Base-by-base conservation (phyloP, 2,797 vertebrate genomes). In the Poecilia picta region DNA sequence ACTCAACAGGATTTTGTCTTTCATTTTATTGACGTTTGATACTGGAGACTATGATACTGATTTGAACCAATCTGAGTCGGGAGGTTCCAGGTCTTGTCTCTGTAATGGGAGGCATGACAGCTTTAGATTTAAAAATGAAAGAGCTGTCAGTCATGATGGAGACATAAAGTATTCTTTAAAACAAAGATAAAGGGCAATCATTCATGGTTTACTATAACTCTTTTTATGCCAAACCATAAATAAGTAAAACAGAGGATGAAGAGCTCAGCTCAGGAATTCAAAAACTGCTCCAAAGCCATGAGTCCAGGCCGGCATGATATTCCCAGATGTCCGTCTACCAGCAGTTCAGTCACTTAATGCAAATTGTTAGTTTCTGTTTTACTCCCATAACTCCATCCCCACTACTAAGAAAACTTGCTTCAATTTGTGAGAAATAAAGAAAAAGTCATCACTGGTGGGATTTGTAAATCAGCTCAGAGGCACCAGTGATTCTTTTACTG, bases 101-200 rank as follows among this genome's bases (percentile, higher is more conserved):
- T 41, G 55, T 64, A 73, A 75, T 25, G 57, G 47, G 49, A 23
- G 41, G 43, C 43, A 33, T 59, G 73, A 51, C 64, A n/a, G 76
- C 74, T 77, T 74, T 47, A 2, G 51, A 18, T 66, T 41, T 36
- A 55, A 71, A 45, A 80, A 68, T 59, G 59, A 76, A 83, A 76
- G 51, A 64, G 72, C 43, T 6, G 57, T 0, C 13, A 72, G 28
- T 36, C 43, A 55, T 66, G 41, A 66, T 33, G 66, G 31, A 15
- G 46, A 46, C 6, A 47, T 62, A 77, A 57, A 57, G 36, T 74
- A 74, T 74, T 43, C 73, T 55, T 41, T 74, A 36, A 55, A 74
- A 55, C 23, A 25, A 41, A n/a, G 36, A 53, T n/a, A 20, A 33
- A 49, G 43, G 28, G 45, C 45, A 47, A 47, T n/a, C n/a, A 47